phyloP scores from a whole-genome alignment of 2,797 vertebrate species.

The Hylomyscus alleni region DNA sequence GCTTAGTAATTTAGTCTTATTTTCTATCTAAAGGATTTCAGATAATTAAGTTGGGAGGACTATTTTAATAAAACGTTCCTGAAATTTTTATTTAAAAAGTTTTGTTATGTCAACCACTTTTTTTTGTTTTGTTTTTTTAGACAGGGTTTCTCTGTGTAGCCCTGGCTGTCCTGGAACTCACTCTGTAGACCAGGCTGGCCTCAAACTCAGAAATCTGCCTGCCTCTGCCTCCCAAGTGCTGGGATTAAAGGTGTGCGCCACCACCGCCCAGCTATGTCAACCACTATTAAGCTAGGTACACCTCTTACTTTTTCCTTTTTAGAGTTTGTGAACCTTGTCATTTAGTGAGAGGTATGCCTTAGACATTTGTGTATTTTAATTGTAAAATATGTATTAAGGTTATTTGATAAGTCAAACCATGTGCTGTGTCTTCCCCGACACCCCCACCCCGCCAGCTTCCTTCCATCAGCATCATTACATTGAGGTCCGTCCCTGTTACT shows the following conservation, averaged over 20 bases:
- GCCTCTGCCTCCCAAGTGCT: no score
- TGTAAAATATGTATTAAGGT: slow-evolving; percentile 33
- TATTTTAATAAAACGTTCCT: background rate
- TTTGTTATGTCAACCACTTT: slow-evolving; percentile 35
- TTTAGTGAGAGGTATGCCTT: slow-evolving; percentile 20
- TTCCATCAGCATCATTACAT: background rate
- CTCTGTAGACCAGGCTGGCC: no score
- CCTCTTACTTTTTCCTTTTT: slow-evolving; percentile 8
- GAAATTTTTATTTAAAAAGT: slow-evolving; percentile 5
- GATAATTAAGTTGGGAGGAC: background rate
- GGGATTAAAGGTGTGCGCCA: no score
- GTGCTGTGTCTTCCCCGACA: background rate
- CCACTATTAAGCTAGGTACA: background rate
- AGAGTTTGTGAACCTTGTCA: slow-evolving; percentile 15
- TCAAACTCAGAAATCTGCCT: no score
- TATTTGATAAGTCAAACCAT: background rate
- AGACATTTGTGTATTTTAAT: background rate
- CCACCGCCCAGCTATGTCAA: no score
- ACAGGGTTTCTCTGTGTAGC: no score
- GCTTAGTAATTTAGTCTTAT: slow-evolving; percentile 21
- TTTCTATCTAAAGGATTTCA: slow-evolving; percentile 24
- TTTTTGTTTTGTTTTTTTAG: no score
- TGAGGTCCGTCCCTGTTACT: background rate
- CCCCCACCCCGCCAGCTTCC: background rate
- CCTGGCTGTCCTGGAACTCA: no score